Evolutionary conservation across 2,888 invertebrate genomes (phyloP), one percentile per base, ranked within the genome.

Genomic region (Acanthopleura granulata): DNA sequence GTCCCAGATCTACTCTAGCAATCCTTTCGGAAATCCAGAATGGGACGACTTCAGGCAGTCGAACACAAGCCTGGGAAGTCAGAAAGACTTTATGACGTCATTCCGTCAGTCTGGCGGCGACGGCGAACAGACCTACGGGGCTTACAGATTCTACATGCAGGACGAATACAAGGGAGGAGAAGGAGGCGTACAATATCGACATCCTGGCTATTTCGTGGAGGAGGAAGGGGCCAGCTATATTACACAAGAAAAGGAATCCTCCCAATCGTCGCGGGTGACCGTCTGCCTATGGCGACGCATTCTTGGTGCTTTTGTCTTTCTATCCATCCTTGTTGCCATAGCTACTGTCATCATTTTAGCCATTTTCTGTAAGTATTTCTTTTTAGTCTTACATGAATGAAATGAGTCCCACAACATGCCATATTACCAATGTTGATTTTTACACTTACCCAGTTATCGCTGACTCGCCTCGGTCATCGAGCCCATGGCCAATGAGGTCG

Each of bases 341-440:
- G 66, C 66, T 16, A 27, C 29, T 16, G 66, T 15, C 16, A 25
- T 66, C 22, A 27, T 27, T 16, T 25, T 66, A 15, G 66, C 66
- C 66, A 66, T 66, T 16, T 22, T 66, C 16, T 66, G 66, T 66
- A 66, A 66, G 66, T 66, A 57, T 57, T n/a, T 57, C 57, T 40
- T 40, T 40, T 40, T 40, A 40, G 40, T 40, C 40, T 9, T 9
- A 40, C 9, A 40, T 6, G 40, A 6, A 40, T 6, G 40, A 40
- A 40, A 40, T 6, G 9, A 6, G 9, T 40, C 9, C 3, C 40
- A 6, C 9, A 40, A 6, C 40, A 40, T 40, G 9, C 9, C 9
- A 40, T 40, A n/a, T 40, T 40, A 40, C 40, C 4, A 40, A 40
- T 40, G 40, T 40, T 40, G 40, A 40, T 6, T 40, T 40, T 9